A percentile compares a stretch with the other conserved stretches of the same genome.
phyloP scores from a whole-genome alignment of 2,797 vertebrate genomes.

The Amblyopsis hoosieri region DNA sequence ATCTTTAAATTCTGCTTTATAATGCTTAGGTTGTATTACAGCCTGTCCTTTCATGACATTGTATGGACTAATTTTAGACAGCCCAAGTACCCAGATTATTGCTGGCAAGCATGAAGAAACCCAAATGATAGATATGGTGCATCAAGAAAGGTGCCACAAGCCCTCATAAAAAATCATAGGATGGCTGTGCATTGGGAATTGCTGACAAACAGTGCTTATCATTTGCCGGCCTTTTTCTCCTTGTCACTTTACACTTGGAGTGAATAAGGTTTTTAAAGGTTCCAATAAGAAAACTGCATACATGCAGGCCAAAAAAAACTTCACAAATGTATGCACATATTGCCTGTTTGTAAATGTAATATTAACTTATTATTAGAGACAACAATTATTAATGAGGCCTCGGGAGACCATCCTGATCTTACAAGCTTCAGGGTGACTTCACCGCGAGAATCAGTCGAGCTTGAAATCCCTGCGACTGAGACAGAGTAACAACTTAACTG shows the following conservation, averaged over 20 bases:
- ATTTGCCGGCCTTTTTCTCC: conserved; percentile 51
- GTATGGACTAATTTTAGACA: conserved; percentile 68
- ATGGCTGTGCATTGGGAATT: conserved; percentile 60
- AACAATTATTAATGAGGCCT: no score
- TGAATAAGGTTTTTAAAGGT: conserved; percentile 44
- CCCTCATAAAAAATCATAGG: conserved; percentile 62
- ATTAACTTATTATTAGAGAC: no score
- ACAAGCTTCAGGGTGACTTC: no score
- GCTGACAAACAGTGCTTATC: conserved; percentile 70
- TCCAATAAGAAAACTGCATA: conserved; percentile 12
- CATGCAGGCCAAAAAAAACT: no score
- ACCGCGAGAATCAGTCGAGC: no score
- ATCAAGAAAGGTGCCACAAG: conserved; percentile 63
- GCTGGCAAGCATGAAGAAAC: conserved; percentile 46
- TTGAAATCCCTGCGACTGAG: no score
- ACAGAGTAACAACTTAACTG: no score
- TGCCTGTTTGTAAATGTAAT: no score
- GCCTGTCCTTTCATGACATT: conserved; percentile 62
- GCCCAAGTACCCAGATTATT: conserved; percentile 56
- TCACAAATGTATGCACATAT: no score
- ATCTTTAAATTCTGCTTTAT: conserved; percentile 24
- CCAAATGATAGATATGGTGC: conserved; percentile 67
- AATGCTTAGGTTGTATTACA: conserved; percentile 28
- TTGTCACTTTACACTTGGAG: conserved; percentile 37
- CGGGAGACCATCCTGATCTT: no score